These are phyloP conservation scores for Monoplex corrugatus DNA, from an alignment of 2,888 invertebrate genomes.

Conservation along the genomic window DNA sequence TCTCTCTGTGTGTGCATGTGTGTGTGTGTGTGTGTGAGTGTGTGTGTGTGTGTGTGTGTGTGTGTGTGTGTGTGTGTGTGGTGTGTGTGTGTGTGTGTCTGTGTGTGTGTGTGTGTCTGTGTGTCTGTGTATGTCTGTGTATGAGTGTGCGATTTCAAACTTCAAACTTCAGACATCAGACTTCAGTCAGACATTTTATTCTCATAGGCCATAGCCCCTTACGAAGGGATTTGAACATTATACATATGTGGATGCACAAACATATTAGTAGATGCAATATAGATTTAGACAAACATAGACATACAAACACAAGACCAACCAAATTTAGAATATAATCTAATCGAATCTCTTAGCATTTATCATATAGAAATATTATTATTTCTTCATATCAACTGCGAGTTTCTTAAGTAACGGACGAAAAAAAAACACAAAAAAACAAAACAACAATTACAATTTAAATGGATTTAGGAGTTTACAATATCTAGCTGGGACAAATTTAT, in stretches of 20 bases:
- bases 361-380: too few relatives aligned
- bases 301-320: neutral
- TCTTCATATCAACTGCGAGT: too few relatives aligned
- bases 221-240: too few relatives aligned
- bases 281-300: neutral
- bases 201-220: too few relatives aligned
- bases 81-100: neutral
- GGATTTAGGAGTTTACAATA: too few relatives aligned
- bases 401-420: too few relatives aligned
- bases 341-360: too few relatives aligned
- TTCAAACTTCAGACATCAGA: neutral
- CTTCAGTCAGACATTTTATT: too few relatives aligned
- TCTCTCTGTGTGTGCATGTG: neutral
- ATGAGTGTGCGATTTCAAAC: neutral
- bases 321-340: too few relatives aligned
- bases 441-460: too few relatives aligned
- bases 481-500: too few relatives aligned
- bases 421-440: too few relatives aligned
- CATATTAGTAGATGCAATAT: neutral
- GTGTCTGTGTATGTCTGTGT: neutral
- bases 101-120: neutral
- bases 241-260: neutral
- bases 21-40: neutral
- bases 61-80: slow-evolving; percentile 4
- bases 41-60: neutral